A percentile compares a stretch with the other conserved stretches of the same genome.
Conservation (phyloP, 2,113 vertebrate genomes). For the Epinephelus fuscoguttatus region DNA sequence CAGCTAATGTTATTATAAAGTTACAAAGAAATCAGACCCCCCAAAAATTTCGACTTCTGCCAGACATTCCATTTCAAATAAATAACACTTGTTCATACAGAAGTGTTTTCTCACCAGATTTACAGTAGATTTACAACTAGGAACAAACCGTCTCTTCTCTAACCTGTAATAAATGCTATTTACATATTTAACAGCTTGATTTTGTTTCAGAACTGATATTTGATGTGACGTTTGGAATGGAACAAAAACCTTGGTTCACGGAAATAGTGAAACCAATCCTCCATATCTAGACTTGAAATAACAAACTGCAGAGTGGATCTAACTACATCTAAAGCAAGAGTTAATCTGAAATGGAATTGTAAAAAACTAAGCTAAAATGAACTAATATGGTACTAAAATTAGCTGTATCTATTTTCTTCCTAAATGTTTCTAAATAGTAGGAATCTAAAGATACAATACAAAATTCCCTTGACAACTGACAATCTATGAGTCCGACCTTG, state of each 20-base stretch:
- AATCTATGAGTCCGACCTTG: background rate
- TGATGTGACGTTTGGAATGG: too few species aligned
- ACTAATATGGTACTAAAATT: background rate
- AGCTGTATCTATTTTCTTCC: too few species aligned
- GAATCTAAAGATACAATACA: background rate
- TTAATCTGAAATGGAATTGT: background rate
- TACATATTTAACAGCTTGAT: background rate
- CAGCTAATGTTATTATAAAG: background rate
- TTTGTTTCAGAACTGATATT: too few species aligned
- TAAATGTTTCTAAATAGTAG: background rate
- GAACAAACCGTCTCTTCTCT: background rate
- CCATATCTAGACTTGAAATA: background rate
- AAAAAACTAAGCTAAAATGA: background rate
- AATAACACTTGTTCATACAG: background rate
- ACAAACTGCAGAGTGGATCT: background rate
- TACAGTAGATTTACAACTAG: background rate
- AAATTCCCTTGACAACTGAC: background rate
- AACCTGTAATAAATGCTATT: background rate
- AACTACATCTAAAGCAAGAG: background rate
- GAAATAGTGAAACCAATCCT: background rate
- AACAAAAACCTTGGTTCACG: background rate
- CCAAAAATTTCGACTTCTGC: background rate
- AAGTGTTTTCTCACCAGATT: background rate
- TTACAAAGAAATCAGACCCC: background rate
- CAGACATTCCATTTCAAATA: background rate